Evolutionary conservation across 2,888 invertebrate genomes (phyloP), one percentile per base, ranked within the genome.

Genomic region (Mayetiola destructor): DNA sequence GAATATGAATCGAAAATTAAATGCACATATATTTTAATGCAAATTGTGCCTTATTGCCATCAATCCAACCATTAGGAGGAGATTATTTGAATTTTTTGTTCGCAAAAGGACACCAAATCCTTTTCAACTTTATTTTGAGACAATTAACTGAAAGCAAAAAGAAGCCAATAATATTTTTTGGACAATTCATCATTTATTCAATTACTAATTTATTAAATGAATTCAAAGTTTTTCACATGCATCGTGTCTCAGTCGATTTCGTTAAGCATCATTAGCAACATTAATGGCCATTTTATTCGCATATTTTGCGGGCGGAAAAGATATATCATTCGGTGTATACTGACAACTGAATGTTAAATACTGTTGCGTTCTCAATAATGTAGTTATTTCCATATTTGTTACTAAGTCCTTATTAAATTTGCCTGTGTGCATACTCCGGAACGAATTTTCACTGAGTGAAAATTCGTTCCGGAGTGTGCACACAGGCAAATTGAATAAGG

Each of bases 381-480:
- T 23, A n/a, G 23, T 48, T 2, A 48, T n/a, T 23, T 27, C 39
- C 16, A 39, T 39, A 10, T 8, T 18, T 3, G 39, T 39, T 39
- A 18, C 18, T 18, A 39, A 16, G 10, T 39, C 39, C 10, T 39
- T 39, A 39, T 39, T 39, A 8, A 39, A 39, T 39, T 39, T 39
- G 3, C 39, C 39, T 2, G 39, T 39, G 39, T 12, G 12, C 4
- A 18, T n/a, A 12, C 36, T 36, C 12, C 36, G 36, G n/a, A 36
- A 36, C n/a, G 36, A 36, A 36, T 36, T 36, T 12, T 36, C 36
- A 36, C 36, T 48, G 48, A 48, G 48, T 27, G 48, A 48, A 9
- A 48, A 48, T 48, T 48, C 48, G 9, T 48, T 48, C 27, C 48
- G 48, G 6, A 48, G 48, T 9, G 48, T 48, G 6, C 48, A 48